Evolutionary conservation across 1,140 invertebrate species (phyloP).

Genomic region (Brachionus rubens): DNA sequence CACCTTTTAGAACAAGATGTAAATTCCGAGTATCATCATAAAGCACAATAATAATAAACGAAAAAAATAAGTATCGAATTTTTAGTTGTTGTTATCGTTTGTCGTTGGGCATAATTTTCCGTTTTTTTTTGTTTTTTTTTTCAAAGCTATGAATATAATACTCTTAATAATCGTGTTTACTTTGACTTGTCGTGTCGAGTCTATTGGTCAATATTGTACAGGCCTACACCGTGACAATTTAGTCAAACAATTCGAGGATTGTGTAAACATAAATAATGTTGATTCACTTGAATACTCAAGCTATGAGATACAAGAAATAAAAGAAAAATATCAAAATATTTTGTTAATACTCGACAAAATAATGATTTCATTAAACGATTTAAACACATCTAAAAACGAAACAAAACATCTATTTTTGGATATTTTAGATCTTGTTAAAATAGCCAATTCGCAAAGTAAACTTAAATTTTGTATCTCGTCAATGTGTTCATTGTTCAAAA

Average conservation of each 20-base stretch:
- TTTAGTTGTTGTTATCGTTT: too few species aligned
- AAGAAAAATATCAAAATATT: slow-evolving; percentile 4
- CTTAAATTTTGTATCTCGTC: slow-evolving; percentile 23
- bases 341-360: neutral
- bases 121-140: too few species aligned
- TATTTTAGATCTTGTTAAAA: slow-evolving; percentile 13
- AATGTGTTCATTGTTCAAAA: slow-evolving; percentile 35
- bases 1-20: too few species aligned
- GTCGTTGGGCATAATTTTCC: too few species aligned
- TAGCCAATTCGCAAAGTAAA: slow-evolving; percentile 4
- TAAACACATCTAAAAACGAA: neutral
- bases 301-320: neutral
- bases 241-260: slow-evolving; percentile 4
- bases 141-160: too few species aligned
- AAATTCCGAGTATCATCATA: too few species aligned
- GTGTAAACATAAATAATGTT: neutral
- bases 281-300: neutral
- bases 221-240: neutral
- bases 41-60: too few species aligned
- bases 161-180: neutral
- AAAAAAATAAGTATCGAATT: too few species aligned
- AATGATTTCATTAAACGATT: neutral
- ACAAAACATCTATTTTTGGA: slow-evolving; percentile 13
- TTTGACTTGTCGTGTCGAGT: neutral
- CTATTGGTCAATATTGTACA: neutral